Evolutionary conservation across 2,888 invertebrate species (phyloP), one percentile per base, ranked within the genome.

Genomic region (Helobdella robusta): DNA sequence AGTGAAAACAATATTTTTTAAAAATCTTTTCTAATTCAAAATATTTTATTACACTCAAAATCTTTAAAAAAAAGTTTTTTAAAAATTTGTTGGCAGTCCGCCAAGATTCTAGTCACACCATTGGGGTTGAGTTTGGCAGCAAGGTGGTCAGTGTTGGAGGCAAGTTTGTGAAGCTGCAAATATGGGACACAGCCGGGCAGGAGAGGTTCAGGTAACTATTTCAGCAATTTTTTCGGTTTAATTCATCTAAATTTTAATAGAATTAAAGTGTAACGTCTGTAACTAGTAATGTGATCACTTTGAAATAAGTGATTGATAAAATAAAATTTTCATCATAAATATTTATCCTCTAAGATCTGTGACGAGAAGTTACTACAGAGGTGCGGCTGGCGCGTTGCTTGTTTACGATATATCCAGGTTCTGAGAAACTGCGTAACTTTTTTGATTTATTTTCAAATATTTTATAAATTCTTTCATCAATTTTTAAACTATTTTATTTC

Each of bases 51-150:
- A n/a, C n/a, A n/a, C n/a, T n/a, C n/a, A n/a, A n/a, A n/a, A n/a
- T n/a, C n/a, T n/a, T n/a, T 40, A 15, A 40, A 40, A 40, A 23
- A 44, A 23, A 25, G 36, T 15, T 60, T 60, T 60, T 60, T 23
- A 36, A 2, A 20, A 11, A 52, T 63, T 63, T 50, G 30, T 30
- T 73, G 75, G 30, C 79, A 89, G 89, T 89, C 77, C 89, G 88
- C 82, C 86, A 86, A 76, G 88, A 88, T 75, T 85, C 88, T 75
- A 87, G 87, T 73, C 89, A 89, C 78, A 89, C 89, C 46, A 89
- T 89, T 75, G 89, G 89, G 52, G 89, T 89, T 58, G 89, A 89
- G 78, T 89, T 89, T 82, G 89, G 89, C n/a, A 88, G 88, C 3
- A 87, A 88, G 79, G 87, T 89, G 72, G 84, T 89, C 0, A 87